A percentile compares a stretch with the other conserved stretches of the same genome.
These are phyloP conservation scores for Sebastes minor DNA, from an alignment of 2,797 vertebrate genomes.

Conservation along the genomic window DNA sequence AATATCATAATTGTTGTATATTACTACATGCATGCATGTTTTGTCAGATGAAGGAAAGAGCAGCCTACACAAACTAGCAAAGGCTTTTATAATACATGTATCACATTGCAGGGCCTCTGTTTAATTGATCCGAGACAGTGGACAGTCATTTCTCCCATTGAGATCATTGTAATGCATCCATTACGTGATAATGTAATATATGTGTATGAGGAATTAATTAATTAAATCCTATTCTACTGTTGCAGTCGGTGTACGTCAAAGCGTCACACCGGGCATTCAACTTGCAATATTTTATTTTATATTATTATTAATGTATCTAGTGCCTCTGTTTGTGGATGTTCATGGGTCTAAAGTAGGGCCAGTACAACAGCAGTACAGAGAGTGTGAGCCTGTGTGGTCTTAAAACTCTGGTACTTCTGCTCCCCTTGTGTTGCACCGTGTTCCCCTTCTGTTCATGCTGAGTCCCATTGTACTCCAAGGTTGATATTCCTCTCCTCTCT, in stretches of 20 bases:
- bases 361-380: background rate
- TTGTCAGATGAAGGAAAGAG: background rate
- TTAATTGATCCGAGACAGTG: conserved; percentile 7
- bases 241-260: background rate
- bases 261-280: background rate
- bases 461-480: conserved; percentile 44
- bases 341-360: background rate
- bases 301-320: background rate
- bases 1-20: background rate
- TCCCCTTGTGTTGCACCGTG: conserved; percentile 34
- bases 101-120: background rate
- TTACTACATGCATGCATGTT: background rate
- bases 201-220: background rate
- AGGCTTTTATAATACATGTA: background rate
- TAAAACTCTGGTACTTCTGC: conserved; percentile 7
- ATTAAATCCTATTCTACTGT: background rate
- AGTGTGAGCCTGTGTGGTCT: conserved; percentile 41
- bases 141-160: conserved; percentile 11
- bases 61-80: background rate
- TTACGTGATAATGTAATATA: background rate
- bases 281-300: background rate
- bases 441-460: conserved; percentile 41
- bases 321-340: background rate
- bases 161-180: conserved; percentile 8
- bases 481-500: conserved; percentile 21